These are phyloP conservation scores for Epinotia brunnichana DNA, from an alignment of 2,888 invertebrate species.

Conservation along the genomic window DNA sequence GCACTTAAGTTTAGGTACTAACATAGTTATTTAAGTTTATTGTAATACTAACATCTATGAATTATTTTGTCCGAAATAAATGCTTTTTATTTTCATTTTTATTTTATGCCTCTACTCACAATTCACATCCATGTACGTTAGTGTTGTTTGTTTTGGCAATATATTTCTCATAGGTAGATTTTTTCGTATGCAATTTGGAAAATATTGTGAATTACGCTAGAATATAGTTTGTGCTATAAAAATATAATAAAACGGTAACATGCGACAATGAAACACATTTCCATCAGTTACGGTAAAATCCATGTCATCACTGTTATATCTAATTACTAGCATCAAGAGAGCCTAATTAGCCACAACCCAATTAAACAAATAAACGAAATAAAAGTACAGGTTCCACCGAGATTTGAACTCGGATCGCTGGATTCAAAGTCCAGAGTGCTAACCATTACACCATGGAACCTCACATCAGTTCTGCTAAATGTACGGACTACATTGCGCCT, in stretches of 20 bases:
- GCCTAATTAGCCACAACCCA: neutral
- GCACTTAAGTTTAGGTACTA: no score
- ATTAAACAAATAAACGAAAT: constrained; percentile 21
- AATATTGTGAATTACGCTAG: no score
- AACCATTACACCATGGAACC: constrained; percentile 92
- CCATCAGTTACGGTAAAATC: neutral
- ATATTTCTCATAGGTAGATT: neutral
- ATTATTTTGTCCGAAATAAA: no score
- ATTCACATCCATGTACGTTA: no score
- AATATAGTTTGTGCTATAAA: no score
- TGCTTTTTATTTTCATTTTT: no score
- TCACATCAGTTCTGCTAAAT: neutral
- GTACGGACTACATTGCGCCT: constrained; percentile 13
- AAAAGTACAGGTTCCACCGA: constrained; percentile 87
- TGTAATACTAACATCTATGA: no score
- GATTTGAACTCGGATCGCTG: constrained; percentile 93
- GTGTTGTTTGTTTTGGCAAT: neutral
- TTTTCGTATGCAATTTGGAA: no score
- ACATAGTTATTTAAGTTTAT: no score
- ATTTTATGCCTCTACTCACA: no score
- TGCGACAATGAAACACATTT: no score
- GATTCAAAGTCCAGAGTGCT: constrained; percentile 93
- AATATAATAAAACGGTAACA: no score
- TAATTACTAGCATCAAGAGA: neutral
- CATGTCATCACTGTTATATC: neutral